Evolutionary conservation across 2,113 vertebrate species (phyloP), one percentile per base, ranked within the genome.

Genomic region (Protobothrops mucrosquamatus): DNA sequence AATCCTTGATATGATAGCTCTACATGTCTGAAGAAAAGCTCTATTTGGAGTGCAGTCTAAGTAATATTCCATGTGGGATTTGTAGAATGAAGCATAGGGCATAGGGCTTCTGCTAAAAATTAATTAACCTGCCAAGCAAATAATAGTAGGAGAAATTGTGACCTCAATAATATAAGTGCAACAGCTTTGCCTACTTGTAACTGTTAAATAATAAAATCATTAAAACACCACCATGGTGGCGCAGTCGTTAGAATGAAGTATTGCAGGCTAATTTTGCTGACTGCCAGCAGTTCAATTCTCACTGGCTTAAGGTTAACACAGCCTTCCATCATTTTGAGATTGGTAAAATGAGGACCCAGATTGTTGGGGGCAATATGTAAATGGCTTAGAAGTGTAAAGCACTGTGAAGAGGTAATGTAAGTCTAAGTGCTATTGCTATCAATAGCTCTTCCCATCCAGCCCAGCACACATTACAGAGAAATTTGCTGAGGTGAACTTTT

Each of bases 401-500:
- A 48, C 48, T 48, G 48, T 48, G 48, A 48, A 48, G 48, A 6
- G 48, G 48, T 48, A 48, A 48, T 8, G 48, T 48, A 48, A 8
- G 48, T 48, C 6, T 48, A 48, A 48, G 48, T 8, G 48, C 48
- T 48, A 48, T 48, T 48, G 48, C 48, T 48, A 8, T 96, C 95
- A 96, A 93, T 93, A 93, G 93, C 94, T 96, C 94, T 87, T 90
- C 46, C 94, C 95, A 92, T 93, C 94, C 93, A 96, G 94, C 48
- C 87, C 92, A 92, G 57, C 95, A 91, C 94, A 95, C 95, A 95
- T 95, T 95, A 94, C 90, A 94, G 94, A 15, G 94, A 94, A 69
- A 96, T 96, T 95, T 95, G 88, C 93, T 94, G 95, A 96, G 94
- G 94, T 92, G 96, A 96, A 94, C 89, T 95, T 91, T 95, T 95